Evolutionary conservation across 2,113 vertebrate genomes (phyloP).

Genomic region (Ptilonorhynchus violaceus): DNA sequence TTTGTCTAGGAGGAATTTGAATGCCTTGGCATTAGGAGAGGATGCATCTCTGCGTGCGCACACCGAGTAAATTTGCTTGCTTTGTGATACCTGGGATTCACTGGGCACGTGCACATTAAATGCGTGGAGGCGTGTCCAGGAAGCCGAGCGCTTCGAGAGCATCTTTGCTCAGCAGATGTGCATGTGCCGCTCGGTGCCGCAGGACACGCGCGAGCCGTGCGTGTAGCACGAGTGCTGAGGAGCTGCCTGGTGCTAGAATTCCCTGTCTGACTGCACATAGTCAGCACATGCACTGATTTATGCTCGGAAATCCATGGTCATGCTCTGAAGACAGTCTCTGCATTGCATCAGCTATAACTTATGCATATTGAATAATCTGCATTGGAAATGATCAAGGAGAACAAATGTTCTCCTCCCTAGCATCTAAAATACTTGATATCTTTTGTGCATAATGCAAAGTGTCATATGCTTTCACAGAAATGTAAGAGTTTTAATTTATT

Average conservation of each 20-base stretch:
- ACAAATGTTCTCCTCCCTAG: neutral
- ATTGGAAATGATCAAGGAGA: neutral
- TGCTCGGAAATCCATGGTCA: neutral
- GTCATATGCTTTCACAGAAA: neutral
- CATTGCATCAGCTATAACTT: neutral
- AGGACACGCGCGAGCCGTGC: rapidly evolving
- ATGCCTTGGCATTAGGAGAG: neutral
- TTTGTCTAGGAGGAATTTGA: neutral
- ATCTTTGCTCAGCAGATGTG: neutral
- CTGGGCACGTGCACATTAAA: neutral
- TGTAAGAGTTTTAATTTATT: neutral
- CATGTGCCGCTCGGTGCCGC: neutral
- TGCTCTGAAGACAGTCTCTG: neutral
- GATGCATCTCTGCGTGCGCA: neutral
- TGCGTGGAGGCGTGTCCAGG: neutral
- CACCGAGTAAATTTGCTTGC: neutral
- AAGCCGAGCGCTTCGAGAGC: neutral
- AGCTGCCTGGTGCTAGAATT: neutral
- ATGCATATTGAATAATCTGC: neutral
- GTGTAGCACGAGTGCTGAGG: rapidly evolving
- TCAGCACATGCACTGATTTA: neutral
- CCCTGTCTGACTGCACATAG: neutral
- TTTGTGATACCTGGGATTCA: neutral
- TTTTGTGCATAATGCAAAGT: neutral
- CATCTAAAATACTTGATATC: neutral